phyloP scores from a whole-genome alignment of 2,113 vertebrate species.

The Aepyceros melampus region DNA sequence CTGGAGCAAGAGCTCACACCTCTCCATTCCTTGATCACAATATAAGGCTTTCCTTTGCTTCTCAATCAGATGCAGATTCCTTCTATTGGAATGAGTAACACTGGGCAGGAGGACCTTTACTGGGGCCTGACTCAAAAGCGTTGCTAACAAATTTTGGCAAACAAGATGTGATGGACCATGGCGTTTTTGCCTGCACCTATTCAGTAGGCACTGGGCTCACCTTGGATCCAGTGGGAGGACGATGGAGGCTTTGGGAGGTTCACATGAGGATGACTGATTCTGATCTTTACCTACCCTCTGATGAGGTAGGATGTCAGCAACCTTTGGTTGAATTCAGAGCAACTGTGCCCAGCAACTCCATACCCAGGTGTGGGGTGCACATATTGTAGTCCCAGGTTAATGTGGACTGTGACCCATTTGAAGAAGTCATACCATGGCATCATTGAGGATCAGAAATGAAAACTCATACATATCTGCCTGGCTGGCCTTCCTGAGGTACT shows the following conservation, averaged over 20 bases:
- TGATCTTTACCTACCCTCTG: neutral
- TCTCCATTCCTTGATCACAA: neutral
- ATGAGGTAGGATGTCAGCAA: neutral
- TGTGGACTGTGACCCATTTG: neutral
- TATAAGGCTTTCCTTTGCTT: neutral
- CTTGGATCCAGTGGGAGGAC: neutral
- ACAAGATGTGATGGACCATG: neutral
- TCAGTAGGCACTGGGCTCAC: neutral
- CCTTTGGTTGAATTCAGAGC: neutral
- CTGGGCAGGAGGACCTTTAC: neutral
- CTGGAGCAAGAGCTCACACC: neutral
- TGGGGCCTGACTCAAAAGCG: neutral
- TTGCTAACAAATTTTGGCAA: neutral
- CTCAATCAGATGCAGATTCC: neutral
- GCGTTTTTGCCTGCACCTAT: neutral
- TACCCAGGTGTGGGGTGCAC: neutral
- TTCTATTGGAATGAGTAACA: neutral
- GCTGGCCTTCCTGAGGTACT: neutral
- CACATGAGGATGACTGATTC: neutral
- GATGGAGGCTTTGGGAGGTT: neutral
- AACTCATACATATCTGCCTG: neutral
- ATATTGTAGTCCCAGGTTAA: neutral
- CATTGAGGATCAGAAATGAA: neutral
- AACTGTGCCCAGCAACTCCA: neutral
- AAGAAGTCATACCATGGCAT: neutral